These are phyloP conservation scores for Wasmannia auropunctata DNA, from an alignment of 1,140 invertebrate genomes.

Conservation along the genomic window DNA sequence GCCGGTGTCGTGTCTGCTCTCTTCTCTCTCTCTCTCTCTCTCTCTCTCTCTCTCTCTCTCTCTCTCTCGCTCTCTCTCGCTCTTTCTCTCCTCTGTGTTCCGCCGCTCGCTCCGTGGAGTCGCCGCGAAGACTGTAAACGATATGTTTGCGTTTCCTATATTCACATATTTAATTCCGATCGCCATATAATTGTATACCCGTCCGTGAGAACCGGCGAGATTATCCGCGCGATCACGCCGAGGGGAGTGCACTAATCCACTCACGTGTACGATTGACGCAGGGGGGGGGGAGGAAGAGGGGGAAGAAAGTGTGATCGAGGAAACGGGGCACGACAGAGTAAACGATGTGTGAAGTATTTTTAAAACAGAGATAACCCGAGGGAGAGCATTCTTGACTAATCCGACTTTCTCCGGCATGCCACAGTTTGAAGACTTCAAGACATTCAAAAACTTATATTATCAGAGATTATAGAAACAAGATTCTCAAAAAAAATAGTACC, in stretches of 20 bases:
- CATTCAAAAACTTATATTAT: too few relatives aligned
- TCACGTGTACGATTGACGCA: not conserved
- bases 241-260: slow-evolving; percentile 43
- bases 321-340: not conserved
- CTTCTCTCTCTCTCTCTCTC: not conserved
- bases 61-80: not conserved
- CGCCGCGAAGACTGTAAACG: slow-evolving; percentile 59
- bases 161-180: slow-evolving; percentile 62
- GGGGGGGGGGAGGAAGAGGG: too few relatives aligned
- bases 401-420: not conserved
- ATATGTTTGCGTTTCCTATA: slow-evolving; percentile 73
- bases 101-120: not conserved
- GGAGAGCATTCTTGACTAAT: not conserved
- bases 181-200: slow-evolving; percentile 35
- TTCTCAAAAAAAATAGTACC: not conserved
- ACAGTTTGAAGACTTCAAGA: not conserved
- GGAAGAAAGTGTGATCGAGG: slow-evolving; percentile 9
- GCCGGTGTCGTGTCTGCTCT: slow-evolving; percentile 56
- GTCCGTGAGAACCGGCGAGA: slow-evolving; percentile 52
- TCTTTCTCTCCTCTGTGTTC: slow-evolving; percentile 35
- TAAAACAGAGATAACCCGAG: not conserved
- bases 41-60: not conserved
- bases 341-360: not conserved
- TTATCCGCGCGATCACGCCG: slow-evolving; percentile 43
- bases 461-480: too few relatives aligned